A percentile compares a stretch with the other conserved stretches of the same genome.
phyloP scores from a whole-genome alignment of 1,140 invertebrate genomes.

The Pararge aegeria region DNA sequence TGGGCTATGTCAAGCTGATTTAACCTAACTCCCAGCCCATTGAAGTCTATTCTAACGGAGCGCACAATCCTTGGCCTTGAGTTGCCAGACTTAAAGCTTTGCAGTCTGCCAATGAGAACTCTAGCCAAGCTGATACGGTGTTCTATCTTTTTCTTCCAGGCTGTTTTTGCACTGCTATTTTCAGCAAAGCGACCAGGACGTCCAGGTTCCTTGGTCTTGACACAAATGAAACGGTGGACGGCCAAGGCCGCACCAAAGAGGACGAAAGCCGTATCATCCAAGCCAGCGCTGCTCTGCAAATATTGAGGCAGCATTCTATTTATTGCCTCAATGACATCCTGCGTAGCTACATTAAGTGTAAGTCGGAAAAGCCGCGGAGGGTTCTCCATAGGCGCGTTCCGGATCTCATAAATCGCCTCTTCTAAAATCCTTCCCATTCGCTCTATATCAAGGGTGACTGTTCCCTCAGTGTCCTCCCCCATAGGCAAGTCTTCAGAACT shows the following conservation, averaged over 20 bases:
- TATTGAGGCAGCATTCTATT: slow-evolving; percentile 3
- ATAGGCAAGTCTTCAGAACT: not conserved
- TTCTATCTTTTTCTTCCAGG: slow-evolving; percentile 17
- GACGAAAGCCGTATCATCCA: slow-evolving; percentile 8
- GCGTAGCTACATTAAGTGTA: not conserved
- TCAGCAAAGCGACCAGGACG: not conserved
- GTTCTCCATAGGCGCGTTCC: not conserved
- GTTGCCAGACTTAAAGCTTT: slow-evolving; percentile 16
- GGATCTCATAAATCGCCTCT: slow-evolving; percentile 15
- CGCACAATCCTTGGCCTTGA: slow-evolving; percentile 21
- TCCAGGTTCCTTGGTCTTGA: not conserved
- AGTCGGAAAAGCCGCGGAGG: slow-evolving; percentile 9
- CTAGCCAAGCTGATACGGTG: slow-evolving; percentile 12
- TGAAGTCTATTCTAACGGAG: slow-evolving; percentile 4
- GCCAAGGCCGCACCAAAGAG: slow-evolving; percentile 6
- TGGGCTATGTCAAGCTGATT: slow-evolving; percentile 1
- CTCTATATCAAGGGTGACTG: slow-evolving; percentile 8
- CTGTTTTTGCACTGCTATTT: not conserved
- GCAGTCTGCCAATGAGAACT: slow-evolving; percentile 16
- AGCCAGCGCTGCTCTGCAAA: not conserved
- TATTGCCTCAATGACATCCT: slow-evolving; percentile 3
- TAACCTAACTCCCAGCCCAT: not conserved
- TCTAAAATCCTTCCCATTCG: slow-evolving; percentile 8
- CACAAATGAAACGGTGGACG: slow-evolving; percentile 1
- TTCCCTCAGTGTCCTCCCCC: slow-evolving; percentile 5